Percentiles rank a stretch among this genome's conserved stretches.
phyloP scores from a whole-genome alignment of 2,888 invertebrate species.

The Stegana nigrithorax region DNA sequence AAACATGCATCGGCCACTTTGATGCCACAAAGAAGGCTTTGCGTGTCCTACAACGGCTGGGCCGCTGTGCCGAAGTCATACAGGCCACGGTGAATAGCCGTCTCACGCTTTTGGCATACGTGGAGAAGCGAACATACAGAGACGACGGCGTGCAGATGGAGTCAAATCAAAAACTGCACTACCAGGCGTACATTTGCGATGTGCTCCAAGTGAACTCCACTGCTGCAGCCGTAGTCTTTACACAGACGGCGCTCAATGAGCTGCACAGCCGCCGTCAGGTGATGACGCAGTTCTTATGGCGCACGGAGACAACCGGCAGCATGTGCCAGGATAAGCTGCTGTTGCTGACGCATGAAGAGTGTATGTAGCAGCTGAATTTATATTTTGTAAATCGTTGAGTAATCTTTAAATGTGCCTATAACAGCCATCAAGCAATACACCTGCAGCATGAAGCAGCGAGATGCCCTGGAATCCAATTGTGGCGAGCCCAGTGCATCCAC shows the following conservation, averaged over 20 bases:
- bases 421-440: slow-evolving; percentile 59
- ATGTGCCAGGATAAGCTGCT: slow-evolving; percentile 75
- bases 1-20: slow-evolving; percentile 73
- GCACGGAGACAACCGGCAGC: slow-evolving; percentile 49
- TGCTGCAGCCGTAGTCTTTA: slow-evolving; percentile 33
- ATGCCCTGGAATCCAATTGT: background rate
- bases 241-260: slow-evolving; percentile 57
- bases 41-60: slow-evolving; percentile 74
- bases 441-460: slow-evolving; percentile 62
- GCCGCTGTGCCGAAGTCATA: slow-evolving; percentile 74
- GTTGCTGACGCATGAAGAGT: slow-evolving; percentile 81
- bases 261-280: slow-evolving; percentile 77
- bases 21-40: slow-evolving; percentile 73
- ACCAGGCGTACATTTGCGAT: slow-evolving; percentile 76
- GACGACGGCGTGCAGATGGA: slow-evolving; percentile 33
- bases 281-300: slow-evolving; percentile 79
- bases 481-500: no score
- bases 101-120: slow-evolving; percentile 76
- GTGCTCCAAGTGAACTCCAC: no score
- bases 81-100: slow-evolving; percentile 83
- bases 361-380: slow-evolving; percentile 68
- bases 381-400: no score
- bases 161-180: slow-evolving; percentile 69
- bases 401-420: no score
- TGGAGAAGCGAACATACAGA: slow-evolving; percentile 69